These are phyloP conservation scores for Cyrtonyx montezumae DNA, from an alignment of 2,113 vertebrate species.

Conservation along the genomic window DNA sequence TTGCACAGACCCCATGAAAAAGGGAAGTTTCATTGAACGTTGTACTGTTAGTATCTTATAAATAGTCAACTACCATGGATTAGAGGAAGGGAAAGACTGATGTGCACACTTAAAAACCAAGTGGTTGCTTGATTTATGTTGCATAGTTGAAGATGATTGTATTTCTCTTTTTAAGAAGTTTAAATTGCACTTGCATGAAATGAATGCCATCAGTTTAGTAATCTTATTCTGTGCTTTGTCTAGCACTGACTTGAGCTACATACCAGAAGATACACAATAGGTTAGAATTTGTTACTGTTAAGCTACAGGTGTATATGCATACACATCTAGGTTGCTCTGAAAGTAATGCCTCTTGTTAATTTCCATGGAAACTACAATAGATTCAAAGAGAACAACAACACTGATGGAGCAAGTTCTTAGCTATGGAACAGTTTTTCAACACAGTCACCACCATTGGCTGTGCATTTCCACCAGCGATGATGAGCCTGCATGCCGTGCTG, in stretches of 20 bases:
- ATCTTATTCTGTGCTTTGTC: background rate
- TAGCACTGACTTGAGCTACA: background rate
- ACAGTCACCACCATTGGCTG: no score
- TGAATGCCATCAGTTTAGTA: background rate
- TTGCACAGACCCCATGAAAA: background rate
- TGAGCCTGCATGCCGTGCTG: background rate
- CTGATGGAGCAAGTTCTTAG: no score
- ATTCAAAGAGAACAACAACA: no score
- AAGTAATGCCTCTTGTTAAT: no score
- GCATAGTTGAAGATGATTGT: background rate
- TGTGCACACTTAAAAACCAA: background rate
- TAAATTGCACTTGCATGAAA: background rate
- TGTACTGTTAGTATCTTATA: background rate
- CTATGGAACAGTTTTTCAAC: no score
- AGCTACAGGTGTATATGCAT: background rate
- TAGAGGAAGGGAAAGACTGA: background rate
- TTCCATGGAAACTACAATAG: no score
- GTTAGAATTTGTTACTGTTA: background rate
- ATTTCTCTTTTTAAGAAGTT: background rate
- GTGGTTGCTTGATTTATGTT: rapidly evolving
- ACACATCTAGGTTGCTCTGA: no score
- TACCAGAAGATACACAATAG: background rate
- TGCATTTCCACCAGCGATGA: no score
- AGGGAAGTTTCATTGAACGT: background rate
- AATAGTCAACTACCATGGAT: background rate